Percentiles rank a stretch among this genome's conserved stretches.
These are phyloP conservation scores for Pollicipes pollicipes DNA, from an alignment of 1,140 invertebrate species.

Conservation along the genomic window DNA sequence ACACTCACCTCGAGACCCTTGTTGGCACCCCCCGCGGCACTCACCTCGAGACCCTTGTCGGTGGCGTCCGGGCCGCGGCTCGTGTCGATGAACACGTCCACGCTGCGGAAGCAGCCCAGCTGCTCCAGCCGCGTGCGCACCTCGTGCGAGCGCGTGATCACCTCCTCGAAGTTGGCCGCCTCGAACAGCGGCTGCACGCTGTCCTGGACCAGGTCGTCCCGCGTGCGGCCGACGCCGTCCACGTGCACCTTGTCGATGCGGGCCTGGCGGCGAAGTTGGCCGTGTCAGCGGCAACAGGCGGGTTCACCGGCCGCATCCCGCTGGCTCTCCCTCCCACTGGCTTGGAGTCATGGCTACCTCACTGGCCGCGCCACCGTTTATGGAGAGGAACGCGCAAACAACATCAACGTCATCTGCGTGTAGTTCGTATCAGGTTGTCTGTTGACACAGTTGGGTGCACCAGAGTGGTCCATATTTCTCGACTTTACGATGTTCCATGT, in stretches of 20 bases:
- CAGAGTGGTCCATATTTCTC: no score
- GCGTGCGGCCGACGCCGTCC: constrained; percentile 59
- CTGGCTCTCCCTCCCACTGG: no score
- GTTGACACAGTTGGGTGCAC: no score
- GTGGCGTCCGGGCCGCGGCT: constrained; percentile 46
- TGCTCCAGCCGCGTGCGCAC: constrained; percentile 49
- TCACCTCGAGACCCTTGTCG: constrained; percentile 56
- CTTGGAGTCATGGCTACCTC: no score
- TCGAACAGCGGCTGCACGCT: constrained; percentile 51
- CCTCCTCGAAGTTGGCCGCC: constrained; percentile 37
- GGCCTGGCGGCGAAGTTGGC: constrained; percentile 31
- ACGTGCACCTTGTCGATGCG: constrained; percentile 58
- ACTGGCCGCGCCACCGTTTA: no score
- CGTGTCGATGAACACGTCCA: constrained; percentile 66
- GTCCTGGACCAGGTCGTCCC: constrained; percentile 58
- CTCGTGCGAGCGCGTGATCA: constrained; percentile 30
- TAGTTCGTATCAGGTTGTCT: no score
- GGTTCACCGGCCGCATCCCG: no score
- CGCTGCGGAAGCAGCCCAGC: constrained; percentile 62
- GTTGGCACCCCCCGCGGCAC: no score
- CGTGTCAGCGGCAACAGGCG: neutral
- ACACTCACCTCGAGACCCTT: no score
- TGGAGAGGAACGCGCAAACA: no score
- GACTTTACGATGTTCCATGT: no score
- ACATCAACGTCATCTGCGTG: no score